These are phyloP conservation scores for Ammospiza nelsoni DNA, from an alignment of 2,113 vertebrate species.

Conservation along the genomic window DNA sequence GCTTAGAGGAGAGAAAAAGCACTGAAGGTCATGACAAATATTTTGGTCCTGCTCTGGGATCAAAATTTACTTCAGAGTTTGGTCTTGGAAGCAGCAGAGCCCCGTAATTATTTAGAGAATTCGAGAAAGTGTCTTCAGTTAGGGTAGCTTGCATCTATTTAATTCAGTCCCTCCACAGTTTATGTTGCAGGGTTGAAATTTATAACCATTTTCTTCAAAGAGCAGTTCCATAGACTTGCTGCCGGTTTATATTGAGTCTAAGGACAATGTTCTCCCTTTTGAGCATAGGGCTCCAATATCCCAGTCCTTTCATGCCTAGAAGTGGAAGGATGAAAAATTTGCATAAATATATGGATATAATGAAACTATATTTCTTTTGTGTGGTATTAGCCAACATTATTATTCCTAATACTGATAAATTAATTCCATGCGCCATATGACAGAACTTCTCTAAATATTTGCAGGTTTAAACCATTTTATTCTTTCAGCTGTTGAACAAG, in stretches of 20 bases:
- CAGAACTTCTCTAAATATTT: background rate
- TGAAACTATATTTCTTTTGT: background rate
- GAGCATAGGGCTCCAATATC: background rate
- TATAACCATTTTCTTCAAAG: background rate
- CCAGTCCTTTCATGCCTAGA: background rate
- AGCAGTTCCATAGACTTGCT: background rate
- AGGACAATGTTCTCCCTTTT: background rate
- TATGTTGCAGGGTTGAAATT: background rate
- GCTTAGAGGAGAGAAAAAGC: background rate
- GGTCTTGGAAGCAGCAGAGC: background rate
- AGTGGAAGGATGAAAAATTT: background rate
- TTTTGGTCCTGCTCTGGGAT: background rate
- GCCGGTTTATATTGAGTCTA: background rate
- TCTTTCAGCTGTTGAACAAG: background rate
- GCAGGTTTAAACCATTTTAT: background rate
- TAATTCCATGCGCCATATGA: background rate
- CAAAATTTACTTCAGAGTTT: background rate
- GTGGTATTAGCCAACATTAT: background rate
- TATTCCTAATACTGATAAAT: background rate
- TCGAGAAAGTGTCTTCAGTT: background rate
- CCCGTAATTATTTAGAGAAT: background rate
- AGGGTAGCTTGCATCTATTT: background rate
- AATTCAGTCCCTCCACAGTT: background rate
- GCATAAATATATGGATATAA: background rate
- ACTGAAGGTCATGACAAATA: background rate